A percentile compares a stretch with the other conserved stretches of the same genome.
Conservation (phyloP, 2,113 vertebrate genomes). For the Ptilonorhynchus violaceus region DNA sequence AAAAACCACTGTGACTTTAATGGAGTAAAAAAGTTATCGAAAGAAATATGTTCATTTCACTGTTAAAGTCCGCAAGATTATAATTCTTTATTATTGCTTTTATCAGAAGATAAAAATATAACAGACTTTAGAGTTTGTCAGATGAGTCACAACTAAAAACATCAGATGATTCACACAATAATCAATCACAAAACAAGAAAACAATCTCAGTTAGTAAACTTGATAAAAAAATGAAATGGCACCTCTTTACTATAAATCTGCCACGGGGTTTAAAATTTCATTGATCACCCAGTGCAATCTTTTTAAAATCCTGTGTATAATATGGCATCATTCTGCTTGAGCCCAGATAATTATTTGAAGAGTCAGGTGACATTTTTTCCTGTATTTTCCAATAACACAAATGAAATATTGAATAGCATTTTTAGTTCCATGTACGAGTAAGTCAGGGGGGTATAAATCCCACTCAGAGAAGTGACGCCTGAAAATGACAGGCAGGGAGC, state of each 20-base stretch:
- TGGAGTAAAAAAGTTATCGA: not conserved
- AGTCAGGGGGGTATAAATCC: not conserved
- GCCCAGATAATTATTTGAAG: not conserved
- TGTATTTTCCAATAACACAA: not conserved
- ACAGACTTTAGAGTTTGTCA: conserved; percentile 32
- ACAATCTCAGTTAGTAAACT: conserved; percentile 29
- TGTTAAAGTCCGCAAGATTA: not conserved
- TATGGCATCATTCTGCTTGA: not conserved
- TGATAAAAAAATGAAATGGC: conserved; percentile 19
- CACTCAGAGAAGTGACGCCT: not conserved
- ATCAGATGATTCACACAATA: conserved; percentile 50
- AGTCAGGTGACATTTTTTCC: not conserved
- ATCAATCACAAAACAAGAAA: conserved; percentile 58
- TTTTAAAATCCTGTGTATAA: not conserved
- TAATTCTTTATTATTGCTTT: conserved; percentile 29
- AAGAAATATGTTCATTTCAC: not conserved
- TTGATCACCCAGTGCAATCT: not conserved
- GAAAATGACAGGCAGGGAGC: not conserved
- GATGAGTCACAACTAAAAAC: conserved; percentile 60
- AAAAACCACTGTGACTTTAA: not conserved
- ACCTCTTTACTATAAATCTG: not conserved
- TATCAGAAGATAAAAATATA: conserved; percentile 23
- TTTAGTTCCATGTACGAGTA: not conserved
- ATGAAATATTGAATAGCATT: not conserved
- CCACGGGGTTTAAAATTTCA: not conserved